Evolutionary conservation across 92 coral and sea anemone genomes (phyloP), one percentile per base, ranked within the genome.

Genomic region (Pocillopora grandis): DNA sequence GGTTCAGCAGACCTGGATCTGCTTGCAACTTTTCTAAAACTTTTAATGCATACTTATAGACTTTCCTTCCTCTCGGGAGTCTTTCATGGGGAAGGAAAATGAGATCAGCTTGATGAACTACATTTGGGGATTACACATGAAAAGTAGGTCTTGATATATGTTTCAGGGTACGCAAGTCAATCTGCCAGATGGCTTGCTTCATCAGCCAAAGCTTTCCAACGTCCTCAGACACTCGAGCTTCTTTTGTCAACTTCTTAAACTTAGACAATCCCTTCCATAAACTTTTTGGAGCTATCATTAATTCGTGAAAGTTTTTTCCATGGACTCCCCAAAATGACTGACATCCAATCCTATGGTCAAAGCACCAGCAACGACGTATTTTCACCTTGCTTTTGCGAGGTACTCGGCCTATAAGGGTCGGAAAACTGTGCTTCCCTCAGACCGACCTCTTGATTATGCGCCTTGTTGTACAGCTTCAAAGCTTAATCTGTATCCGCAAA

Each of bases 71-170:
- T 9, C 17, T 12, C 3, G 19, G 37, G 3, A 80, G 62, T 11
- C 15, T 62, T 36, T 75, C 80, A 21, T 83, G 87, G 0, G 87
- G 80, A 11, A 62, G 71, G 52, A 75, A 83, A 42, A 82, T 27
- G 3, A 83, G 80, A 42, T 83, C 75, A 12, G 68, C 79, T 23
- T 82, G 86, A 36, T 82, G 80, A 18, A 82, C 78, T 19, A 12
- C 66, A 36, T 81, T 82, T 17, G 86, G 86, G 2, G 58, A 11
- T 0, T 10, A 2, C 3, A 82, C 86, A 58, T 55, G 20, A 72
- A 71, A 82, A 1, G 33, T 27, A 10, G 86, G 86, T 5, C 86
- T 31, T 2, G 86, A 79, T 15, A 72, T 57, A 31, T 49, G 49
- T 12, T 27, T 37, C 8, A 72, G 79, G 0, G 77, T 58, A 10